phyloP scores from a whole-genome alignment of 2,113 vertebrate genomes.

The Atlantisia rogersi region DNA sequence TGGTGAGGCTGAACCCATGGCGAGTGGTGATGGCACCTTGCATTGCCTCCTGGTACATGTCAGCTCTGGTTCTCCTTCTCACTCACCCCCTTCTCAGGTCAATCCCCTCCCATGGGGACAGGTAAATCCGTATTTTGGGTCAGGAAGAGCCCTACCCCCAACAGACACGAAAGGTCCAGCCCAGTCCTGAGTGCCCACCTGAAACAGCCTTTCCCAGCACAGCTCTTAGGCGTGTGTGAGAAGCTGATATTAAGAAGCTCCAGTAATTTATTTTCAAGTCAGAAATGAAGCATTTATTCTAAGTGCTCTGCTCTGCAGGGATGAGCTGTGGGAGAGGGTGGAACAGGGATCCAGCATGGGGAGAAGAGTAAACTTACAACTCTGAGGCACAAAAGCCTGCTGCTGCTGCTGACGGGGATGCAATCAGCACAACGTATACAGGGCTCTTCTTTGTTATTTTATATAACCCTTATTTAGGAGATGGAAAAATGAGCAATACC shows the following conservation, averaged over 20 bases:
- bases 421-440: background rate
- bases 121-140: rapidly evolving
- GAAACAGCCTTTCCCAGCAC: background rate
- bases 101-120: rapidly evolving
- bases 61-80: rapidly evolving
- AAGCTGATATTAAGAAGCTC: background rate
- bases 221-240: rapidly evolving
- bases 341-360: background rate
- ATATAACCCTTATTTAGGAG: background rate
- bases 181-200: rapidly evolving
- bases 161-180: rapidly evolving
- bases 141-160: background rate
- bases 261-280: background rate
- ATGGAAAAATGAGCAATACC: background rate
- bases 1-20: rapidly evolving
- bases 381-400: background rate
- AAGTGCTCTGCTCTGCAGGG: background rate
- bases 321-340: background rate
- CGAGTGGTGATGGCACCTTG: too few species aligned
- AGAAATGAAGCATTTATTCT: background rate
- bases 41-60: rapidly evolving
- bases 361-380: background rate
- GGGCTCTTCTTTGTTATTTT: background rate
- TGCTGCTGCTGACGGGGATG: background rate
- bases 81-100: rapidly evolving